phyloP scores from a whole-genome alignment of 2,797 vertebrate species.

The Macropus fuliginosus region DNA sequence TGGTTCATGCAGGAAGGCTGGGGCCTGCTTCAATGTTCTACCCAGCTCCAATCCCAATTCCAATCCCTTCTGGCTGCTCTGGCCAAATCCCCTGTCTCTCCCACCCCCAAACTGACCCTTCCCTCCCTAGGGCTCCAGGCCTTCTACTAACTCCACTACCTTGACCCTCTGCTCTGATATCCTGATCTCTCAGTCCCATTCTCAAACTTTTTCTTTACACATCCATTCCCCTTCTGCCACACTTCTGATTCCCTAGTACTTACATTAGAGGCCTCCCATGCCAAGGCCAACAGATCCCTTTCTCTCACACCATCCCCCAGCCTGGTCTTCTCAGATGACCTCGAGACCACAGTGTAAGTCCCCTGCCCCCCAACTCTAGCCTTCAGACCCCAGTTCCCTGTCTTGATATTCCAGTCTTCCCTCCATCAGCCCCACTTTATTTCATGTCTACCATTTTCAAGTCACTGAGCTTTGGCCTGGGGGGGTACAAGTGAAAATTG shows the following conservation, averaged over 20 bases:
- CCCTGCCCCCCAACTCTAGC: not conserved
- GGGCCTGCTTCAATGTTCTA: no score
- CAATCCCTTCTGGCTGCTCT: not conserved
- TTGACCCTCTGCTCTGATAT: not conserved
- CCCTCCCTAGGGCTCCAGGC: constrained; percentile 14
- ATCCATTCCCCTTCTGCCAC: not conserved
- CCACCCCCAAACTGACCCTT: not conserved
- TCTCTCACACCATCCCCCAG: not conserved
- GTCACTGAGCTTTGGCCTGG: not conserved
- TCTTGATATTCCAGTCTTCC: not conserved
- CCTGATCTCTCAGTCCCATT: not conserved
- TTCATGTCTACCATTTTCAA: not conserved
- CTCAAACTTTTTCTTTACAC: constrained; percentile 1
- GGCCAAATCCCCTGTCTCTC: not conserved
- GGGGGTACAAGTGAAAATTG: not conserved
- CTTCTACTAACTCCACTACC: not conserved
- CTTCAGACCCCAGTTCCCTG: not conserved
- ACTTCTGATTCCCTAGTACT: not conserved
- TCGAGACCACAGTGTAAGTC: not conserved
- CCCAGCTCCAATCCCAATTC: not conserved
- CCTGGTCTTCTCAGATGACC: not conserved
- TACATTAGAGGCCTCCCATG: not conserved
- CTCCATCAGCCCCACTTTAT: not conserved
- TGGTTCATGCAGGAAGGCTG: not conserved
- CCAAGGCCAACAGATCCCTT: not conserved